Conservation (phyloP, 2,113 vertebrate genomes). For the Pteruthius melanotis region DNA sequence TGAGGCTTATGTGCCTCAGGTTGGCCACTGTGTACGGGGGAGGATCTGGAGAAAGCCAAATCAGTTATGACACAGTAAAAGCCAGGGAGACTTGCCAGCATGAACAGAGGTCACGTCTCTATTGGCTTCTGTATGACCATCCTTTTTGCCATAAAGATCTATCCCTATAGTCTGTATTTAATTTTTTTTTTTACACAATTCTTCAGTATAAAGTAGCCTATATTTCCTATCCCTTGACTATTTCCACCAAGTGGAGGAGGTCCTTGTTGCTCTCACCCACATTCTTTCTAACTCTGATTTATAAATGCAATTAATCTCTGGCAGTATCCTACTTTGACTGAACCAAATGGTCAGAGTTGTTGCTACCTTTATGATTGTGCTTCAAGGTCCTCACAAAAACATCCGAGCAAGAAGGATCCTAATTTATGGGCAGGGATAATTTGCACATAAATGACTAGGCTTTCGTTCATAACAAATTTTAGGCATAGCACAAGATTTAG, state of each 20-base stretch:
- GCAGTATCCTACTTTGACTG: background rate
- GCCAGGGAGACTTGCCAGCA: background rate
- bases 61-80: background rate
- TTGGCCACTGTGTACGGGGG: background rate
- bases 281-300: background rate
- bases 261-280: background rate
- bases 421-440: background rate
- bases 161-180: background rate
- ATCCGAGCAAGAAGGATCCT: background rate
- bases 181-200: background rate
- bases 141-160: background rate
- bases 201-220: background rate
- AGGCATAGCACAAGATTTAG: background rate
- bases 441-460: background rate
- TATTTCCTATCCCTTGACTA: background rate
- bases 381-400: background rate
- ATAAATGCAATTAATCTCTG: background rate
- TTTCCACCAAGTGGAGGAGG: background rate
- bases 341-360: background rate
- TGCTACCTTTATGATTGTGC: background rate
- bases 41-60: background rate
- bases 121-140: background rate
- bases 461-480: background rate
- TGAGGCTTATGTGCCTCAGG: background rate
- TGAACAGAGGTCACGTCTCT: background rate